Percentiles rank a stretch among this genome's conserved stretches.
Conservation (phyloP, 2,113 vertebrate genomes). For the Strigops habroptila region DNA sequence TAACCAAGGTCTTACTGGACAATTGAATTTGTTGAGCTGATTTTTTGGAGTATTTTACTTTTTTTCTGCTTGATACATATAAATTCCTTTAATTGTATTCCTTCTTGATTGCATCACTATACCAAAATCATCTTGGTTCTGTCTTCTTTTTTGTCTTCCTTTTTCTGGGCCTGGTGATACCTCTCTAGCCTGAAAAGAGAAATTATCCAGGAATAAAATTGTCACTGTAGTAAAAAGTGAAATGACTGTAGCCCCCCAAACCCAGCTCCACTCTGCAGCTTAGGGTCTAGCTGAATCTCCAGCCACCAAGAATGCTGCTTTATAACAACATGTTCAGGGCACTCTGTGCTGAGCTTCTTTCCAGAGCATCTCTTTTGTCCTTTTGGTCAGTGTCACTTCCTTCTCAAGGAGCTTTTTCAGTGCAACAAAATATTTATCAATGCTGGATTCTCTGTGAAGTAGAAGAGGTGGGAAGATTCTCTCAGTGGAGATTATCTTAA, state of each 20-base stretch:
- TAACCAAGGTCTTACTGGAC: neutral
- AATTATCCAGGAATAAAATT: neutral
- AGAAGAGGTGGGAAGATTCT: neutral
- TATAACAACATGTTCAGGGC: neutral
- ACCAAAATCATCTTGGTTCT: neutral
- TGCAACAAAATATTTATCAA: slow-evolving; percentile 6
- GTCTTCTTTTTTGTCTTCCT: neutral
- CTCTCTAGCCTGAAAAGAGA: neutral
- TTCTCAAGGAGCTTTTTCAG: slow-evolving; percentile 14
- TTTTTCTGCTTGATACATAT: neutral
- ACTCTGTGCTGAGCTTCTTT: neutral
- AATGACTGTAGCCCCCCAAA: neutral
- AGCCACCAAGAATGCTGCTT: neutral
- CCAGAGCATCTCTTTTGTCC: neutral
- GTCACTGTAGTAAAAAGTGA: neutral
- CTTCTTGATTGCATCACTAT: neutral
- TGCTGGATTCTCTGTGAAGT: slow-evolving; percentile 12
- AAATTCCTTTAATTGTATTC: neutral
- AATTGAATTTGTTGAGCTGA: neutral
- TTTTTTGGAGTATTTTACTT: neutral
- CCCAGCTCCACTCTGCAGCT: neutral
- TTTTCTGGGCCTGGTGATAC: neutral
- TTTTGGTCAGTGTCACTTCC: neutral
- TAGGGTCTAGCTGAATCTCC: neutral
- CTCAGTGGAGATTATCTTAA: slow-evolving; percentile 42